Percentiles rank a stretch among this genome's conserved stretches.
Conservation (phyloP, 2,888 invertebrate genomes). For the Netelia fuscicornis region DNA sequence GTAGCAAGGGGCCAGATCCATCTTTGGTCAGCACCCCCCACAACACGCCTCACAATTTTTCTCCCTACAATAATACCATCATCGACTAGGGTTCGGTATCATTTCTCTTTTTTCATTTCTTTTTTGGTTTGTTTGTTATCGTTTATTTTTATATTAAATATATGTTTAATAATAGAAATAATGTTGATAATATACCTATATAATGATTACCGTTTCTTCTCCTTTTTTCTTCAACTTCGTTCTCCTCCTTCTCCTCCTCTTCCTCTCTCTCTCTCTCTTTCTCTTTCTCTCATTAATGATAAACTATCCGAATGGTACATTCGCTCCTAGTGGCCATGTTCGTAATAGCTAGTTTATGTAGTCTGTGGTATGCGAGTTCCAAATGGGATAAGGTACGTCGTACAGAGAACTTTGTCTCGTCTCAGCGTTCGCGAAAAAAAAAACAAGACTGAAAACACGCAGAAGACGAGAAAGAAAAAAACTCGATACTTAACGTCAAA, state of each 20-base stretch:
- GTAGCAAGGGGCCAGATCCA: constrained; percentile 5
- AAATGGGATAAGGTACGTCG: constrained; percentile 81
- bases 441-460: constrained; percentile 21
- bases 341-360: constrained; percentile 77
- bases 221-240: constrained; percentile 47
- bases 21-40: constrained; percentile 20
- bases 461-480: neutral
- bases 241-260: constrained; percentile 28
- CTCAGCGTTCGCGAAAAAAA: constrained; percentile 72
- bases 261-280: constrained; percentile 51
- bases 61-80: constrained; percentile 76
- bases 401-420: constrained; percentile 78
- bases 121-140: constrained; percentile 74
- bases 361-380: constrained; percentile 80
- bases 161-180: constrained; percentile 84
- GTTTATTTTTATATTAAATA: constrained; percentile 81
- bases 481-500: neutral
- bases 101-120: constrained; percentile 30
- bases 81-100: constrained; percentile 75
- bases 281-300: constrained; percentile 76
- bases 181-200: constrained; percentile 83
- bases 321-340: constrained; percentile 82
- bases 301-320: constrained; percentile 83
- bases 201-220: constrained; percentile 81
- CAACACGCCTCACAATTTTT: constrained; percentile 64